A percentile compares a stretch with the other conserved stretches of the same genome.
Conservation (phyloP, 1,140 invertebrate genomes). For the Nylanderia fulva region DNA sequence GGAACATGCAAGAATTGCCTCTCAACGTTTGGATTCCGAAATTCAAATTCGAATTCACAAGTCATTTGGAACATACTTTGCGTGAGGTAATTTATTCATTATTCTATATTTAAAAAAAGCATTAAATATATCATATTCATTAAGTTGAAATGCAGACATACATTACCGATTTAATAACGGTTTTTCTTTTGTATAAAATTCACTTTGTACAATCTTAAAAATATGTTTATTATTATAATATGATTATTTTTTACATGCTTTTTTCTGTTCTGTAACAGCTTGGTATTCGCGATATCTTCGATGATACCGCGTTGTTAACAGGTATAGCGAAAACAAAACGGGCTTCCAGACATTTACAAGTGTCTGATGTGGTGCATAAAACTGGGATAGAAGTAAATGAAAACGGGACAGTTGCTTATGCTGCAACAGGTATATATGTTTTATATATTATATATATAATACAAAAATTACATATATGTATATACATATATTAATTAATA, state of each 20-base stretch:
- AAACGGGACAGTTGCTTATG: conserved; percentile 91
- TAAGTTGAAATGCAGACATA: background rate
- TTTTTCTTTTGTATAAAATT: background rate
- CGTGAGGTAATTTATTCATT: conserved; percentile 85
- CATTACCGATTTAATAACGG: background rate
- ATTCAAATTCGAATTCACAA: conserved; percentile 91
- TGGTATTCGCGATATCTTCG: conserved; percentile 90
- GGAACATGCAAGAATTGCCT: conserved; percentile 86
- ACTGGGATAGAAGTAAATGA: conserved; percentile 94
- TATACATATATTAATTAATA: too few relatives aligned
- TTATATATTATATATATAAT: background rate
- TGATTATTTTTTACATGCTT: background rate
- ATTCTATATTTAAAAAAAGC: background rate
- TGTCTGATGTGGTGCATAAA: conserved; percentile 93
- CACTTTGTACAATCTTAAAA: background rate
- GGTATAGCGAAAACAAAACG: conserved; percentile 87
- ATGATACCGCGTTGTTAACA: conserved; percentile 89
- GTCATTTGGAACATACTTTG: conserved; percentile 88
- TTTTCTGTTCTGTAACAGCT: conserved; percentile 84
- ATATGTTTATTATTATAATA: background rate
- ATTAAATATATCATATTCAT: conserved; percentile 9
- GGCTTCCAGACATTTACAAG: conserved; percentile 85
- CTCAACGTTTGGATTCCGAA: conserved; percentile 91
- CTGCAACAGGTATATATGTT: conserved; percentile 89
- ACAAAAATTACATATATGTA: background rate